Evolutionary conservation across 1,140 invertebrate species (phyloP).

Genomic region (Gryllus bimaculatus): DNA sequence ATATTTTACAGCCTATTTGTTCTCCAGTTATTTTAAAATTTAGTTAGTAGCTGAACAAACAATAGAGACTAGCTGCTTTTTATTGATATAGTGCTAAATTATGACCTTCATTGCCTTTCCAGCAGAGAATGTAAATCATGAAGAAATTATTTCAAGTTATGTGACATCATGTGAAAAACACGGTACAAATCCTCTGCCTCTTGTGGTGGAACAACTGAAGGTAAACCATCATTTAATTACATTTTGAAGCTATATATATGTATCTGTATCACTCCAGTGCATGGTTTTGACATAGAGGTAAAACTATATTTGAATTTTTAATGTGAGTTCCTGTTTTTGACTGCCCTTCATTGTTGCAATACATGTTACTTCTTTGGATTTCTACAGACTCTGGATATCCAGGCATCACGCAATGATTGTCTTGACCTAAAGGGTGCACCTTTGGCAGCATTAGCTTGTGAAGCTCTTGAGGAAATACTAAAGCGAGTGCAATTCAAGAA

Average conservation of each 20-base stretch:
- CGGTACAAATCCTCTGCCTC: conserved; percentile 52
- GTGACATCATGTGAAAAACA: conserved; percentile 59
- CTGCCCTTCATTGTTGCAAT: no score
- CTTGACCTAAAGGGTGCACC: conserved; percentile 42
- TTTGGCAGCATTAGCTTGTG: conserved; percentile 50
- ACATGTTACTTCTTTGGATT: neutral
- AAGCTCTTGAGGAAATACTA: conserved; percentile 66
- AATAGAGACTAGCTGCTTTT: neutral
- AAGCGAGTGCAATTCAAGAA: conserved; percentile 61
- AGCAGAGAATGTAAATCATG: conserved; percentile 41
- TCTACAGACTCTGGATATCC: conserved; percentile 24
- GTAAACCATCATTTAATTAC: conserved; percentile 30
- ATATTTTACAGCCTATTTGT: no score
- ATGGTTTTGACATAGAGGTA: no score
- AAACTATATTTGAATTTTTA: neutral
- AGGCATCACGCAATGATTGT: conserved; percentile 33
- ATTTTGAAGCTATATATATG: no score
- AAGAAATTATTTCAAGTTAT: conserved; percentile 60
- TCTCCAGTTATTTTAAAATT: no score
- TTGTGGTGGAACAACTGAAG: conserved; percentile 61
- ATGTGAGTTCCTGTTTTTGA: neutral
- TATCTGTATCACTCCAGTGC: no score
- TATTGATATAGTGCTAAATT: neutral
- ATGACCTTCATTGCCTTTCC: conserved; percentile 25
- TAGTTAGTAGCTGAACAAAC: no score